phyloP scores from a whole-genome alignment of 92 coral and sea anemone genomes.

The Palythoa caribaeorum region DNA sequence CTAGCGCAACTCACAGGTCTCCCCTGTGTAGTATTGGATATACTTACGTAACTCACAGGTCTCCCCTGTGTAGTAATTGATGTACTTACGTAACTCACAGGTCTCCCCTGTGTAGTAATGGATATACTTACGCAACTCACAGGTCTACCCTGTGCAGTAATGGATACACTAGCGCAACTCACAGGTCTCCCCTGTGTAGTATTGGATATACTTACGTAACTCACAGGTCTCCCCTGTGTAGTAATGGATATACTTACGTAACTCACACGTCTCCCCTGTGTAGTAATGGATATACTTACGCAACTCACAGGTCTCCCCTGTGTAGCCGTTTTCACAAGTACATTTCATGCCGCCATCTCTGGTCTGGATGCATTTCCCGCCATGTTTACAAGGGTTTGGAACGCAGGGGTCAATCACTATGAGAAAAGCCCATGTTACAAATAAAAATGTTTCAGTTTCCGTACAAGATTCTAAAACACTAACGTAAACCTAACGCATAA shows the following conservation, averaged over 20 bases:
- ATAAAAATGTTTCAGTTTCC: not conserved
- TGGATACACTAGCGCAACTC: too few species aligned
- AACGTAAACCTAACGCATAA: too few species aligned
- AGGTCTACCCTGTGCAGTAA: too few species aligned
- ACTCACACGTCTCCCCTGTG: constrained; percentile 66
- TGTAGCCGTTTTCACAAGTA: constrained; percentile 83
- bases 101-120: too few species aligned
- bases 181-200: too few species aligned
- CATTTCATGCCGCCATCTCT: constrained; percentile 73
- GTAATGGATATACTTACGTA: constrained; percentile 51
- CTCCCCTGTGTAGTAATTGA: too few species aligned
- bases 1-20: too few species aligned
- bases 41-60: too few species aligned
- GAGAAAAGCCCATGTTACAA: not conserved
- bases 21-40: too few species aligned
- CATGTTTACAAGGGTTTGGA: constrained; percentile 91
- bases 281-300: constrained; percentile 52
- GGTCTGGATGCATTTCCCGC: constrained; percentile 78
- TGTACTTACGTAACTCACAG: too few species aligned
- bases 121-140: too few species aligned
- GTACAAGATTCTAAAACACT: not conserved
- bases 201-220: too few species aligned
- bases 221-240: not conserved
- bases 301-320: constrained; percentile 82
- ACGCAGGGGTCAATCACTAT: constrained; percentile 82